Evolutionary conservation across 1,140 invertebrate genomes (phyloP).

Genomic region (Laupala kohalensis): DNA sequence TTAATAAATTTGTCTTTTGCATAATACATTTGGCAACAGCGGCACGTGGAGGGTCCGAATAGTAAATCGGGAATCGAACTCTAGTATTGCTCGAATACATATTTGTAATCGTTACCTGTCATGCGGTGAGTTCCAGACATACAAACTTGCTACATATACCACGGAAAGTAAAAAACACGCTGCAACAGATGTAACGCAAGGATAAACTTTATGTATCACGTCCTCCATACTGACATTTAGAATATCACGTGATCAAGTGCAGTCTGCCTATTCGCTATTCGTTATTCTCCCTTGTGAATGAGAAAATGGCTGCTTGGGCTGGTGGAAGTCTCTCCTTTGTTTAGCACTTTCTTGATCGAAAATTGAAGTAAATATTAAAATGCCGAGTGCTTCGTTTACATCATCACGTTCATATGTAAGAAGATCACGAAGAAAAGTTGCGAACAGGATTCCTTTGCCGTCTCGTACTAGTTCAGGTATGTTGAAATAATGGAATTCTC

Average conservation of each 20-base stretch:
- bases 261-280: conserved; percentile 14
- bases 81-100: conserved; percentile 1
- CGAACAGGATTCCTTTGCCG: conserved; percentile 65
- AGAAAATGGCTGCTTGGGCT: conserved; percentile 50
- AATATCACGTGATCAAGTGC: conserved; percentile 17
- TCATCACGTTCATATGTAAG: conserved; percentile 74
- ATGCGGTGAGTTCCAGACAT: conserved; percentile 63
- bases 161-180: conserved; percentile 56
- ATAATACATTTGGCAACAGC: conserved; percentile 9
- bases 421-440: conserved; percentile 71
- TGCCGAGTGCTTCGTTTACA: conserved; percentile 81
- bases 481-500: conserved; percentile 21
- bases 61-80: background rate
- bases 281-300: conserved; percentile 21
- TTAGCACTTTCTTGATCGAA: conserved; percentile 29
- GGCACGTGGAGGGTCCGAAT: background rate
- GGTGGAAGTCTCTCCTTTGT: conserved; percentile 48
- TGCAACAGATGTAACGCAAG: conserved; percentile 18
- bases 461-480: conserved; percentile 59
- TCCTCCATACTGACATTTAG: conserved; percentile 31
- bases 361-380: conserved; percentile 34
- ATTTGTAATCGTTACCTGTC: conserved; percentile 40
- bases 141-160: conserved; percentile 67
- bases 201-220: conserved; percentile 19
- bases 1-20: background rate